These are phyloP conservation scores for Hemichromis elongatus DNA, from an alignment of 2,113 vertebrate genomes.

Conservation along the genomic window DNA sequence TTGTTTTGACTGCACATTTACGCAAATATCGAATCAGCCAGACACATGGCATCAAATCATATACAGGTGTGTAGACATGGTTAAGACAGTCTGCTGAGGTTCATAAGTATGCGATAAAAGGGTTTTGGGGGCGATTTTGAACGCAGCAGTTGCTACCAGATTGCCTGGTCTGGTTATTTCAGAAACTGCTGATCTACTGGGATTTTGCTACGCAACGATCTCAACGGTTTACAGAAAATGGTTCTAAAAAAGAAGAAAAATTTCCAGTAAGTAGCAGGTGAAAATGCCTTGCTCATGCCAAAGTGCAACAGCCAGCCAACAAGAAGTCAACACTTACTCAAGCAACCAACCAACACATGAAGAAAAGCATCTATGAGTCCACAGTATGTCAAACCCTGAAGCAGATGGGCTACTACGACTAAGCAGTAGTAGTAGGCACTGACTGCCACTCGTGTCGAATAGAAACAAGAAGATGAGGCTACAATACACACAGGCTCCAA, in stretches of 20 bases:
- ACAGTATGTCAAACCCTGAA: background rate
- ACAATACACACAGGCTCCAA: background rate
- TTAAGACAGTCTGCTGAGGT: background rate
- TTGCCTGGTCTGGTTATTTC: background rate
- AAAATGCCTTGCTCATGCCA: background rate
- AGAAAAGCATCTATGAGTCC: background rate
- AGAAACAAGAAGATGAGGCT: background rate
- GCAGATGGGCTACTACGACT: background rate
- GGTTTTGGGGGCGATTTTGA: background rate
- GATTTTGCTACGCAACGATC: background rate
- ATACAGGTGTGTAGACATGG: background rate
- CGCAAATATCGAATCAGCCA: background rate
- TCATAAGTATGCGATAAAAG: background rate
- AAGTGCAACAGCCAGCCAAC: background rate
- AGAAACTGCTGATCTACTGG: background rate
- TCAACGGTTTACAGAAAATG: background rate
- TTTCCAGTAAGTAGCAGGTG: background rate
- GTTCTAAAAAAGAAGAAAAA: background rate
- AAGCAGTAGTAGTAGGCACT: background rate
- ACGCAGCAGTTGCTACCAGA: background rate
- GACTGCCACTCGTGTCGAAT: background rate
- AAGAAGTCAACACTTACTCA: background rate
- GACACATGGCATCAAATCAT: background rate
- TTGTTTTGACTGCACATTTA: too few species aligned
- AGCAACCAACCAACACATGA: background rate